Evolutionary conservation across 92 coral and sea anemone genomes (phyloP), one percentile per base, ranked within the genome.

Genomic region (Epizoanthus ramosus): DNA sequence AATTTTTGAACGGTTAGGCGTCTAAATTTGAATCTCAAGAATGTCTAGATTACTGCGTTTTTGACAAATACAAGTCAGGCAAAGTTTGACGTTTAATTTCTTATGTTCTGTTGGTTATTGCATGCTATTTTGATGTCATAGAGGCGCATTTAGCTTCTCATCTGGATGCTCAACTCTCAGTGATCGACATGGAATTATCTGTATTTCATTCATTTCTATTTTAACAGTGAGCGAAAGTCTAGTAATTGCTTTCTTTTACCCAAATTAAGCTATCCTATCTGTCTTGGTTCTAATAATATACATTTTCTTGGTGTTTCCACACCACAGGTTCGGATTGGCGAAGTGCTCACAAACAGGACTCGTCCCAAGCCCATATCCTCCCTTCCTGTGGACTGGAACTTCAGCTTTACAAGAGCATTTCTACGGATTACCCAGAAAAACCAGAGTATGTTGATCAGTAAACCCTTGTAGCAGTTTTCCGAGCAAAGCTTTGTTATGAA

Each of bases 321-420:
- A 6, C 14, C 43, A 15, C 85, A 92, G 96, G 53, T 67, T 88
- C 90, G 57, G 92, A 92, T 54, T 92, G 96, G 96, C 79, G 81
- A 43, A 70, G 70, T 43, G 82, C 88, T 52, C 93, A 89, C 67
- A 72, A 86, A 22, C 85, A 83, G 47, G 83, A 80, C 16, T 68
- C 87, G 16, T 90, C 98, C 43, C 89, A 91, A 39, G 87, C 85
- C 50, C 99, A 97, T 81, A 88, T 97, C n/a, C 85, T 97, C 7
- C 99, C 99, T 3, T 81, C 99, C 24, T 91, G 93, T 25, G 92
- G 92, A 7, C 77, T 97, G 68, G 88, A 86, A 47, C 74, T 97
- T 23, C 88, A 88, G 81, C 85, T 95, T 18, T 89, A 84, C 47
- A 87, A 91, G 67, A 97, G 97, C 87, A 92, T 92, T 21, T 92